Evolutionary conservation across 53 echinoderm and acorn worm species (phyloP).

Genomic region (Arbacia lixula): DNA sequence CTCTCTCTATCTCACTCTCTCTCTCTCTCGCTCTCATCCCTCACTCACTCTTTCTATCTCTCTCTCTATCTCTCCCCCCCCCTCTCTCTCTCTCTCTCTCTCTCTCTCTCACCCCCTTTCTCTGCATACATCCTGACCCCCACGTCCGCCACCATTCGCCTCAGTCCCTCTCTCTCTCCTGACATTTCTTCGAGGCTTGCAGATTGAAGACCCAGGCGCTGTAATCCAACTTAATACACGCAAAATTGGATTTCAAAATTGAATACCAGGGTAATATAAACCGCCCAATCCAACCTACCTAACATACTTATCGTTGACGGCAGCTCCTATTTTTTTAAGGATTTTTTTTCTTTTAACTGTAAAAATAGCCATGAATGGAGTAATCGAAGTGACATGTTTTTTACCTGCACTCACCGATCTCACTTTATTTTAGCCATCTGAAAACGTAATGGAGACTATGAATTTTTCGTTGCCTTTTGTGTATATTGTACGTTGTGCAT

Average conservation of each 20-base stretch:
- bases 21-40: not conserved
- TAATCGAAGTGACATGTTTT: too few relatives aligned
- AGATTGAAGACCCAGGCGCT: constrained; percentile 38
- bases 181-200: constrained; percentile 16
- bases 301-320: constrained; percentile 14
- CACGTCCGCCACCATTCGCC: not conserved
- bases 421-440: too few relatives aligned
- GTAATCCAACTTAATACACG: constrained; percentile 54
- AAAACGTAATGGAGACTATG: too few relatives aligned
- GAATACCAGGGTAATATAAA: constrained; percentile 39
- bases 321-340: too few relatives aligned
- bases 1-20: not conserved
- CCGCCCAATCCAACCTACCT: constrained; percentile 13
- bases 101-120: not conserved
- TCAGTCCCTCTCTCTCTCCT: not conserved
- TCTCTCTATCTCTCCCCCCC: not conserved
- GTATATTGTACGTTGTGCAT: too few relatives aligned
- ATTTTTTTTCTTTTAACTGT: too few relatives aligned
- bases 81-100: constrained; percentile 1
- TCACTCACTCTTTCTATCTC: not conserved
- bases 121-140: not conserved
- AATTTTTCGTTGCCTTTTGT: too few relatives aligned
- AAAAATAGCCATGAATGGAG: too few relatives aligned
- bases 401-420: too few relatives aligned
- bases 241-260: constrained; percentile 57